These are phyloP conservation scores for Acipenser transmontanus DNA, from an alignment of 2,797 vertebrate genomes.

Conservation along the genomic window DNA sequence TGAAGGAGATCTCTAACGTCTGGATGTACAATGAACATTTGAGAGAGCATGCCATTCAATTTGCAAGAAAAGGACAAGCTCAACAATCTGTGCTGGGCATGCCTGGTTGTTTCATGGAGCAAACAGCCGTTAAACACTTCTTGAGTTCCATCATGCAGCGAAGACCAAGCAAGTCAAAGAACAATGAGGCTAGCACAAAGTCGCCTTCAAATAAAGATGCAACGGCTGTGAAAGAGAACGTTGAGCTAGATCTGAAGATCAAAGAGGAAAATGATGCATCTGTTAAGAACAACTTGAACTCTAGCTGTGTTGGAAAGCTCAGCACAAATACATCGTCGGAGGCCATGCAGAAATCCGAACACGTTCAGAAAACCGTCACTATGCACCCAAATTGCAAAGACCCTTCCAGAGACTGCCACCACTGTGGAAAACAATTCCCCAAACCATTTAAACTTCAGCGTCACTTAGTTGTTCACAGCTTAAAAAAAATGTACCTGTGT, in stretches of 20 bases:
- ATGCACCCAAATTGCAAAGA: slow-evolving; percentile 94
- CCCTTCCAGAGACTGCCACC: slow-evolving; percentile 93
- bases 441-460: slow-evolving; percentile 97
- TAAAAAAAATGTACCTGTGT: slow-evolving; percentile 92
- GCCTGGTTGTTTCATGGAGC: slow-evolving; percentile 69
- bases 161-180: slow-evolving; percentile 59
- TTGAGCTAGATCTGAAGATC: slow-evolving; percentile 40
- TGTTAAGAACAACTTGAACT: slow-evolving; percentile 46
- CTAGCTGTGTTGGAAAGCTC: slow-evolving; percentile 47
- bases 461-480: slow-evolving; percentile 92
- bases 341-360: slow-evolving; percentile 58
- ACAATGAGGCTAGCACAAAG: slow-evolving; percentile 43
- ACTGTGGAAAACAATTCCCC: slow-evolving; percentile 96
- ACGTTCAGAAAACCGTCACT: slow-evolving; percentile 58
- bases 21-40: slow-evolving; percentile 99
- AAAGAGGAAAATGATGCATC: slow-evolving; percentile 46
- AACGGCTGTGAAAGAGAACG: slow-evolving; percentile 37
- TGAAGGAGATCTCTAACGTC: slow-evolving; percentile 88
- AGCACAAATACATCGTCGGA: slow-evolving; percentile 55
- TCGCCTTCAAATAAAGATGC: slow-evolving; percentile 41
- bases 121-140: slow-evolving; percentile 73
- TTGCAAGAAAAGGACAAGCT: slow-evolving; percentile 81
- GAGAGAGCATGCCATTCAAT: slow-evolving; percentile 87
- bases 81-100: slow-evolving; percentile 75
- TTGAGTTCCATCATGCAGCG: slow-evolving; percentile 78